phyloP scores from a whole-genome alignment of 1,140 invertebrate species.

The Magallana gigas region DNA sequence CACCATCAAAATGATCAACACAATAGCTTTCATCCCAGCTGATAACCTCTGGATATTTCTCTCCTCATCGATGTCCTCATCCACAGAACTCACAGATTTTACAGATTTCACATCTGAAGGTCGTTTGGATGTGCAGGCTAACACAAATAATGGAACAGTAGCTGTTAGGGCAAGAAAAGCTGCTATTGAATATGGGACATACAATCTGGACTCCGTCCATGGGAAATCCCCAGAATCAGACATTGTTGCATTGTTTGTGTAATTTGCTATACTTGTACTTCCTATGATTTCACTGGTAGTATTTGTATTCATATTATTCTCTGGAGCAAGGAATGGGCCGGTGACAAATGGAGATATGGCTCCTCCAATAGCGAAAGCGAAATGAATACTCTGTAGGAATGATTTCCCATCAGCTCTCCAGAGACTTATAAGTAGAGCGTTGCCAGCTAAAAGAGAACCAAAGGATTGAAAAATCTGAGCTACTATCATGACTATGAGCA shows the following conservation, averaged over 20 bases:
- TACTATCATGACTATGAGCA: no score
- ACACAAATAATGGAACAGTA: background rate
- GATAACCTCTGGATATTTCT: constrained; percentile 16
- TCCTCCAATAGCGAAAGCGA: constrained; percentile 66
- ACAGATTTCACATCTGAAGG: background rate
- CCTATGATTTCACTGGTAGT: background rate
- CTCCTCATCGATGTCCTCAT: constrained; percentile 18
- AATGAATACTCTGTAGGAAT: constrained; percentile 63
- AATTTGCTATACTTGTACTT: background rate
- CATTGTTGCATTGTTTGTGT: background rate
- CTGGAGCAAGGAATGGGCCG: constrained; percentile 62
- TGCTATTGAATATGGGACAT: constrained; percentile 19
- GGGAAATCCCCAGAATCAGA: background rate
- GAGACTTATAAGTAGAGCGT: constrained; percentile 78
- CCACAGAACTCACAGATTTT: background rate
- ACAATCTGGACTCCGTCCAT: background rate
- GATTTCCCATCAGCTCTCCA: constrained; percentile 78
- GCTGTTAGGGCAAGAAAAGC: background rate
- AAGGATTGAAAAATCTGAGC: no score
- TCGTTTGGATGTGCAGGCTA: constrained; percentile 12
- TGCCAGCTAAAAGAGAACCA: constrained; percentile 73
- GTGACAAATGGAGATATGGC: constrained; percentile 63
- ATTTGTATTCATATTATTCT: background rate
- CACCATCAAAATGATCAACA: constrained; percentile 44
- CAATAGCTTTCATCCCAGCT: background rate